Percentiles rank a stretch among this genome's conserved stretches.
Conservation (phyloP, 2,888 invertebrate species). For the Archips xylosteana region DNA sequence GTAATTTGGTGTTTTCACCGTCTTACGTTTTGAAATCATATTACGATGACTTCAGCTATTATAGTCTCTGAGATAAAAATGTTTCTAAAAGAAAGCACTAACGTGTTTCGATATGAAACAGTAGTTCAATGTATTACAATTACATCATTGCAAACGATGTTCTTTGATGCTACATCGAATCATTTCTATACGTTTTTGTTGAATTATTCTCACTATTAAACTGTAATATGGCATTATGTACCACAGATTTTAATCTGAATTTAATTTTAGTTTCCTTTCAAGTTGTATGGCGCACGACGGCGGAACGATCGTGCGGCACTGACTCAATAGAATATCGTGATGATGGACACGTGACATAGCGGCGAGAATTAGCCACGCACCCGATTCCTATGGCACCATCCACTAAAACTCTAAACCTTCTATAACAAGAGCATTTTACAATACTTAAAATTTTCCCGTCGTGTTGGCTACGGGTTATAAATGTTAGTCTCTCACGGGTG, state of each 20-base stretch:
- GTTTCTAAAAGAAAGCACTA: background rate
- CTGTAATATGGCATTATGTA: slow-evolving; percentile 51
- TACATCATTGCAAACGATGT: background rate
- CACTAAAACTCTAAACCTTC: slow-evolving; percentile 21
- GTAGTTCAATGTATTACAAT: background rate
- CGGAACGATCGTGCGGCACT: slow-evolving; percentile 56
- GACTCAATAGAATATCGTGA: slow-evolving; percentile 63
- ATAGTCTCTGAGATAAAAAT: too few relatives aligned
- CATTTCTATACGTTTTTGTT: slow-evolving; percentile 25
- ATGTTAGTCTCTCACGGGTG: slow-evolving; percentile 4
- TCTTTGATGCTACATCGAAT: background rate
- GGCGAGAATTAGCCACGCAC: slow-evolving; percentile 44
- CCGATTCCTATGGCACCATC: slow-evolving; percentile 35
- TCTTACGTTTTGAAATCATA: too few relatives aligned
- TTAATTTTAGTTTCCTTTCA: slow-evolving; percentile 57
- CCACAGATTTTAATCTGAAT: slow-evolving; percentile 55
- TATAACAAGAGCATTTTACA: slow-evolving; percentile 14
- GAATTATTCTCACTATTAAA: slow-evolving; percentile 14
- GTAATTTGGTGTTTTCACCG: too few relatives aligned
- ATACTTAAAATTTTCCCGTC: background rate
- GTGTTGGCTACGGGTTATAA: background rate
- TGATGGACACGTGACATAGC: slow-evolving; percentile 58
- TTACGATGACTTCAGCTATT: too few relatives aligned
- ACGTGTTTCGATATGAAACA: background rate
- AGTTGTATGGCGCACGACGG: slow-evolving; percentile 57